Evolutionary conservation across 2,888 invertebrate species (phyloP).

Genomic region (Zeuzera pyrina): DNA sequence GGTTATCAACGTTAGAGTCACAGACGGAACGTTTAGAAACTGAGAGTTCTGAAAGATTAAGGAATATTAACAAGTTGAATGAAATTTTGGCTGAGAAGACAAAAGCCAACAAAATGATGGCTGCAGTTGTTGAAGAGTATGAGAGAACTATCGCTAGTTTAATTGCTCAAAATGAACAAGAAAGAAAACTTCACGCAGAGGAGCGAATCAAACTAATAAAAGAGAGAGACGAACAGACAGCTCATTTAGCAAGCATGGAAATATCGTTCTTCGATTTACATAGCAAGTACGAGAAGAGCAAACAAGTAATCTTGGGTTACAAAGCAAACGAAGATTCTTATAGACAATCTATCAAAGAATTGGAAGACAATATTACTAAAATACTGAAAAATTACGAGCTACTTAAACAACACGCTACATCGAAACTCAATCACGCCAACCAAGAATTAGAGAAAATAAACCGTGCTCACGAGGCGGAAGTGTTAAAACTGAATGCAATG

Average conservation of each 20-base stretch:
- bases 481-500: slow-evolving; percentile 88
- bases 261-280: slow-evolving; percentile 76
- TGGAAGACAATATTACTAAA: slow-evolving; percentile 78
- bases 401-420: slow-evolving; percentile 90
- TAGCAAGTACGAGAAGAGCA: slow-evolving; percentile 78
- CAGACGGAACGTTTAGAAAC: slow-evolving; percentile 47
- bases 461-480: slow-evolving; percentile 83
- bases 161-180: slow-evolving; percentile 80
- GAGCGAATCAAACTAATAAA: slow-evolving; percentile 65
- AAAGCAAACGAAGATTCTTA: slow-evolving; percentile 78
- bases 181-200: slow-evolving; percentile 72
- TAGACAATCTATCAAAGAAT: slow-evolving; percentile 77
- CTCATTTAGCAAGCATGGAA: slow-evolving; percentile 75
- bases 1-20: slow-evolving; percentile 47
- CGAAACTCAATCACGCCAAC: slow-evolving; percentile 83
- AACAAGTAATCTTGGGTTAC: slow-evolving; percentile 69
- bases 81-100: slow-evolving; percentile 51
- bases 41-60: slow-evolving; percentile 41
- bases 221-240: slow-evolving; percentile 75
- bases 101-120: slow-evolving; percentile 69
- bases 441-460: slow-evolving; percentile 84
- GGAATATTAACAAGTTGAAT: slow-evolving; percentile 49
- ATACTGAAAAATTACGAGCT: slow-evolving; percentile 89
- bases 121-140: slow-evolving; percentile 82
- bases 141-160: slow-evolving; percentile 84